phyloP scores from a whole-genome alignment of 2,888 invertebrate species.

The Chirona hameri region DNA sequence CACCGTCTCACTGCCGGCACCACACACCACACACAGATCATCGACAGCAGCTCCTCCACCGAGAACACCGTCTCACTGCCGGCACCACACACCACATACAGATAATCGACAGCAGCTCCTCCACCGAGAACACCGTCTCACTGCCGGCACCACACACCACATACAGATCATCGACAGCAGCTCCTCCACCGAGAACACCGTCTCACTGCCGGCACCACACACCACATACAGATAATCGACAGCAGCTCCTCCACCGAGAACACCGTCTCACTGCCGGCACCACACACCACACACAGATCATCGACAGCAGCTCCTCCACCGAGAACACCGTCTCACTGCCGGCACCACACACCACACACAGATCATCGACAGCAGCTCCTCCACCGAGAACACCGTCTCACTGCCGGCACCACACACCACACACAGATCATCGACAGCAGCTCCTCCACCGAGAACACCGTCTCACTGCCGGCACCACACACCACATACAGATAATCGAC shows the following conservation, averaged over 20 bases:
- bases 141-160: slow-evolving; percentile 42
- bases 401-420: slow-evolving; percentile 42
- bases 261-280: slow-evolving; percentile 53
- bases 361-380: slow-evolving; percentile 67
- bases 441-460: slow-evolving; percentile 81
- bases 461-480: slow-evolving; percentile 49
- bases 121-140: slow-evolving; percentile 71
- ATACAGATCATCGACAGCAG: slow-evolving; percentile 50
- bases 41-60: slow-evolving; percentile 79
- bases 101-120: no score
- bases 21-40: no score
- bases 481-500: no score
- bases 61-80: slow-evolving; percentile 63
- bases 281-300: no score
- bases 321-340: slow-evolving; percentile 63
- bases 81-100: no score
- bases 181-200: slow-evolving; percentile 81
- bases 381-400: slow-evolving; percentile 71
- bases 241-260: slow-evolving; percentile 91
- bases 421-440: slow-evolving; percentile 50
- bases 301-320: slow-evolving; percentile 79
- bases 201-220: slow-evolving; percentile 49
- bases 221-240: no score
- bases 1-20: slow-evolving; percentile 53
- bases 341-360: no score